A percentile compares a stretch with the other conserved stretches of the same genome.
phyloP scores from a whole-genome alignment of 2,113 vertebrate genomes.

The Microtus oregoni region DNA sequence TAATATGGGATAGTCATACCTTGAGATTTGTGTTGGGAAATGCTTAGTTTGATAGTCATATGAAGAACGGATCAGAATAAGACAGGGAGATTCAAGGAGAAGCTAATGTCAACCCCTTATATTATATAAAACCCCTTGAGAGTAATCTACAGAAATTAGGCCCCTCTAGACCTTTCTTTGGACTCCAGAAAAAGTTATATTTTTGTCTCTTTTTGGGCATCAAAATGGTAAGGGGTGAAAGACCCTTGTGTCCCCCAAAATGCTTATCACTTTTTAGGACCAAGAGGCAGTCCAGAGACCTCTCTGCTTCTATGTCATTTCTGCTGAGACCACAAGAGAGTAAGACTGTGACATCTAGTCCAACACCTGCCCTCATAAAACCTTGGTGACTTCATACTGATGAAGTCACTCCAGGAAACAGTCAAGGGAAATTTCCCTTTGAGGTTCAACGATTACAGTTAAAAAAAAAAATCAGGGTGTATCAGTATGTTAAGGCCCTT shows the following conservation, averaged over 20 bases:
- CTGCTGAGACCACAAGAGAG: conserved; percentile 48
- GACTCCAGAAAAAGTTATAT: not conserved
- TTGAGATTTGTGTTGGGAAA: not conserved
- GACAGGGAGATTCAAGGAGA: not conserved
- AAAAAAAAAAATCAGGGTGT: not conserved
- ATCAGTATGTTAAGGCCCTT: not conserved
- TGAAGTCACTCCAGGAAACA: not conserved
- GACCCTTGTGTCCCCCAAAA: not conserved
- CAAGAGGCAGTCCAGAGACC: not conserved
- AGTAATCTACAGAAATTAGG: not conserved
- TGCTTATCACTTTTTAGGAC: not conserved
- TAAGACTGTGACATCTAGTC: conserved; percentile 2
- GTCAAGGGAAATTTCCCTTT: conserved; percentile 29
- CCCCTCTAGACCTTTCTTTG: not conserved
- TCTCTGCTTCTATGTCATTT: not conserved
- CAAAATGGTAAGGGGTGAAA: not conserved
- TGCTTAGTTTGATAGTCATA: not conserved
- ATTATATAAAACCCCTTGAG: not conserved
- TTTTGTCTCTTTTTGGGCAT: not conserved
- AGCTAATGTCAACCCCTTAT: not conserved
- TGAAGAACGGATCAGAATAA: not conserved
- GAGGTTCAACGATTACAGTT: not conserved
- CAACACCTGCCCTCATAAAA: conserved; percentile 39
- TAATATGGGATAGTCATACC: not conserved
- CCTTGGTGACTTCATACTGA: conserved; percentile 27